Evolutionary conservation across 2,113 vertebrate species (phyloP).

Genomic region (Carettochelys insculpta): DNA sequence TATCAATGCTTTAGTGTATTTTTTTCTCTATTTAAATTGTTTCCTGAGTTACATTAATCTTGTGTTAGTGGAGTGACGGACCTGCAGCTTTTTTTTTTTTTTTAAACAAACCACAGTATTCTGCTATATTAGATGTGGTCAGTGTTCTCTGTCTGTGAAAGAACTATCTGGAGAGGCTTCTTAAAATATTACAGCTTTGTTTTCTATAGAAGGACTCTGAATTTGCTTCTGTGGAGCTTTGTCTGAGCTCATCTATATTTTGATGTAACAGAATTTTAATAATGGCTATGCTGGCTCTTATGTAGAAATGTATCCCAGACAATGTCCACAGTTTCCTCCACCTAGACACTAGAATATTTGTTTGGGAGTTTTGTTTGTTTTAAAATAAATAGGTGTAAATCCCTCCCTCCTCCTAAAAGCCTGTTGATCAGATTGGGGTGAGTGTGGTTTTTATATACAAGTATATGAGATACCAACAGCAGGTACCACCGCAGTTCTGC

Average conservation of each 20-base stretch:
- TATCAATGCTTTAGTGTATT: neutral
- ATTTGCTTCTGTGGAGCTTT: neutral
- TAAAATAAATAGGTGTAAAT: constrained; percentile 19
- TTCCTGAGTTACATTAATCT: neutral
- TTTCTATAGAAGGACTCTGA: neutral
- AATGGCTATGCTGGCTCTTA: neutral
- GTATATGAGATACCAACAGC: constrained; percentile 5
- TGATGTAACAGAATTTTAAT: neutral
- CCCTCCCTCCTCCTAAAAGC: neutral
- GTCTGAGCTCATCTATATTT: neutral
- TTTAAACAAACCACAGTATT: neutral
- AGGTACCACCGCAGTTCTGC: neutral
- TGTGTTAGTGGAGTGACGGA: neutral
- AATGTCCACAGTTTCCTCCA: neutral
- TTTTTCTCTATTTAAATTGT: neutral
- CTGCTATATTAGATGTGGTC: neutral
- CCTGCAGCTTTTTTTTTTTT: neutral
- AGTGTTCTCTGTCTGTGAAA: neutral
- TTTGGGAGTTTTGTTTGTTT: constrained; percentile 42
- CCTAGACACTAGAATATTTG: neutral
- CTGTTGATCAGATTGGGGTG: neutral
- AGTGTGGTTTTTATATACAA: neutral
- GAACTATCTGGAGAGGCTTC: neutral
- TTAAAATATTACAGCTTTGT: neutral
- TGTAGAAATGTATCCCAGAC: neutral